phyloP scores from a whole-genome alignment of 2,797 vertebrate species.

The Leuciscus waleckii region DNA sequence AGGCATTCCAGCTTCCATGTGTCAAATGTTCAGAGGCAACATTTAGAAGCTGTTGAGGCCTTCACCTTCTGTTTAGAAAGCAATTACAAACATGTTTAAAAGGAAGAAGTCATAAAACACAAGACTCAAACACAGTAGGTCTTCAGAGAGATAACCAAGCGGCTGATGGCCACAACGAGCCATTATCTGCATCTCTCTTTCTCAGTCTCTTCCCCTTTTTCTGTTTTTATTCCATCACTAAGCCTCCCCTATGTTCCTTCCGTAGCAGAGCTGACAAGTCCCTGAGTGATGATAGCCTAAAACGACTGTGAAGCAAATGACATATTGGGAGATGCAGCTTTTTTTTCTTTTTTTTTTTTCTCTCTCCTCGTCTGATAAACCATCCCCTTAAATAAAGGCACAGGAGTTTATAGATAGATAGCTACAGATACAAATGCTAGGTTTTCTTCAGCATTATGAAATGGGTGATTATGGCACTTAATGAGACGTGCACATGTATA shows the following conservation, averaged over 20 bases:
- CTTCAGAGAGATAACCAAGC: slow-evolving; percentile 50
- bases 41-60: slow-evolving; percentile 53
- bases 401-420: neutral
- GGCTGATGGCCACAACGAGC: slow-evolving; percentile 27
- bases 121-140: slow-evolving; percentile 32
- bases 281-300: slow-evolving; percentile 51
- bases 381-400: slow-evolving; percentile 11
- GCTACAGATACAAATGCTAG: neutral
- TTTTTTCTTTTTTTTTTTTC: slow-evolving; percentile 14
- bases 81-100: slow-evolving; percentile 80
- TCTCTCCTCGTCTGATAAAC: slow-evolving; percentile 17
- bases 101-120: slow-evolving; percentile 53
- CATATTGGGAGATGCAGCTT: slow-evolving; percentile 39
- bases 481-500: neutral
- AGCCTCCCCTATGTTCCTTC: slow-evolving; percentile 10
- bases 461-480: neutral
- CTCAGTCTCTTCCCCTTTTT: neutral
- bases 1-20: slow-evolving; percentile 75
- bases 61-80: slow-evolving; percentile 68
- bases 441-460: neutral
- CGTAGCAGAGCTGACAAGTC: slow-evolving; percentile 40
- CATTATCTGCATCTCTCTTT: slow-evolving; percentile 42
- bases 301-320: slow-evolving; percentile 43
- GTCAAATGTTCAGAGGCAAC: slow-evolving; percentile 70
- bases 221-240: slow-evolving; percentile 20